Evolutionary conservation across 2,797 vertebrate species (phyloP).

Genomic region (Anabacerthia variegaticeps): DNA sequence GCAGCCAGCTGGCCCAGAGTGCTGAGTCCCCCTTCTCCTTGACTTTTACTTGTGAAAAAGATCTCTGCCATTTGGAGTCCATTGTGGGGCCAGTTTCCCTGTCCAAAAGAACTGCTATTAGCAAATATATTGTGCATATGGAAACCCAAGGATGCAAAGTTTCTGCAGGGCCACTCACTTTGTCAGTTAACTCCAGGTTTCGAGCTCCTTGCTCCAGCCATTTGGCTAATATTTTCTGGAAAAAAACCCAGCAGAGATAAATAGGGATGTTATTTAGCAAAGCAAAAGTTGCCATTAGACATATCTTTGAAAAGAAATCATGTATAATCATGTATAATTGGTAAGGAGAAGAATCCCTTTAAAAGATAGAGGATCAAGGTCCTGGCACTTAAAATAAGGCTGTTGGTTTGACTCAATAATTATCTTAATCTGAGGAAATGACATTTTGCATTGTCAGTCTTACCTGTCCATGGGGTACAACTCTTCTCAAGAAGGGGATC

Average conservation of each 20-base stretch:
- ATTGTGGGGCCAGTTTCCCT: conserved; percentile 94
- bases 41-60: conserved; percentile 76
- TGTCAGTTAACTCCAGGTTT: conserved; percentile 93
- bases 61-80: conserved; percentile 89
- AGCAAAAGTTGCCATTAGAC: not conserved
- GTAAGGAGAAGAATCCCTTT: not conserved
- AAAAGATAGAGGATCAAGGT: not conserved
- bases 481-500: conserved; percentile 87
- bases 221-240: conserved; percentile 87
- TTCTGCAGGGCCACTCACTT: conserved; percentile 78
- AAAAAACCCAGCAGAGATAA: not conserved
- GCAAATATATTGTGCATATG: not conserved
- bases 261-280: not conserved
- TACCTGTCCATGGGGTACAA: conserved; percentile 89
- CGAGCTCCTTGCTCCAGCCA: conserved; percentile 92
- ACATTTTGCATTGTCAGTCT: not conserved
- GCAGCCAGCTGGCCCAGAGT: conserved; percentile 83
- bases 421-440: not conserved
- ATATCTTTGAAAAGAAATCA: not conserved
- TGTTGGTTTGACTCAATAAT: not conserved
- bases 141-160: not conserved
- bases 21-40: conserved; percentile 73
- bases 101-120: not conserved
- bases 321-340: not conserved
- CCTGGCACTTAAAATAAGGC: not conserved